Percentiles rank a stretch among this genome's conserved stretches.
These are phyloP conservation scores for Diachasma alloeum DNA, from an alignment of 1,140 invertebrate genomes.

Conservation along the genomic window DNA sequence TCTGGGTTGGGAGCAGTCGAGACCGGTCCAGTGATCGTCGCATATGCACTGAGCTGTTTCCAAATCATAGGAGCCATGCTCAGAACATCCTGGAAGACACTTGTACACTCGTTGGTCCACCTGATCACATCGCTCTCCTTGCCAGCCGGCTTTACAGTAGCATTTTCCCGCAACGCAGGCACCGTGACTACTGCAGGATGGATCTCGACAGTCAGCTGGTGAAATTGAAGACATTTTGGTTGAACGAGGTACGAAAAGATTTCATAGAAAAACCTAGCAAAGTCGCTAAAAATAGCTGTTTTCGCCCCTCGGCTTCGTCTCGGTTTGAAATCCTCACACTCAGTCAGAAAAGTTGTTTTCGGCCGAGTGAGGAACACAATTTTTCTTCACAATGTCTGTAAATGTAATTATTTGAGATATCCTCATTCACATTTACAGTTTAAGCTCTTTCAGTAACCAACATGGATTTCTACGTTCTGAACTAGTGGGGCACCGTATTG, in stretches of 20 bases:
- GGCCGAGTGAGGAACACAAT: too few species aligned
- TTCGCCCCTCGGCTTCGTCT: too few species aligned
- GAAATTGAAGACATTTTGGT: not conserved
- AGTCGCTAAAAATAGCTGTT: too few species aligned
- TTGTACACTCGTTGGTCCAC: conserved; percentile 89
- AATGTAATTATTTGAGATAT: too few species aligned
- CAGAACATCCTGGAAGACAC: conserved; percentile 88
- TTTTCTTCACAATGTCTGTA: too few species aligned
- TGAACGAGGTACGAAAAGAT: not conserved
- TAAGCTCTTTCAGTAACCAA: too few species aligned
- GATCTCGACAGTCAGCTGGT: conserved; percentile 84
- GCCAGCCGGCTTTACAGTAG: conserved; percentile 95
- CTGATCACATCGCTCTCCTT: conserved; percentile 86
- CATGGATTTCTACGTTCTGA: too few species aligned
- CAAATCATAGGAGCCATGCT: conserved; percentile 88
- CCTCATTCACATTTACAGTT: too few species aligned
- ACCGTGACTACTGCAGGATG: conserved; percentile 89
- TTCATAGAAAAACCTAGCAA: too few species aligned
- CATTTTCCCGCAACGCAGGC: conserved; percentile 92
- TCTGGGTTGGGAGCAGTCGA: conserved; percentile 89
- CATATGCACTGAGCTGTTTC: conserved; percentile 87
- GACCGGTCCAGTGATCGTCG: conserved; percentile 88
- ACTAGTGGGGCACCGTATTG: too few species aligned
- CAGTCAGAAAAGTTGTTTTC: too few species aligned
- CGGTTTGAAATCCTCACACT: too few species aligned